phyloP scores from a whole-genome alignment of 2,113 vertebrate genomes.

The Spermophilus dauricus region DNA sequence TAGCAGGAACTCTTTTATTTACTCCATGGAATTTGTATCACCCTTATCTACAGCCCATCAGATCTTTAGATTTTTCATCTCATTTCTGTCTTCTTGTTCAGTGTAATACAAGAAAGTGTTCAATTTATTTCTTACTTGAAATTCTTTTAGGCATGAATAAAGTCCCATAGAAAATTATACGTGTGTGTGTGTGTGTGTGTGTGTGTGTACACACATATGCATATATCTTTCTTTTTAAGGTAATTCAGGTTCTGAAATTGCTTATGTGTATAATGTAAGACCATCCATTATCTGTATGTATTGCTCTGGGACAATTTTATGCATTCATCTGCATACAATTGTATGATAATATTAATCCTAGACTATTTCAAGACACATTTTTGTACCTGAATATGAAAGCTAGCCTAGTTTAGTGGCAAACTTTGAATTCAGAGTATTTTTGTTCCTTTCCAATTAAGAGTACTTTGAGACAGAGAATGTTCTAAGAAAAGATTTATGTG shows the following conservation, averaged over 20 bases:
- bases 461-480: not conserved
- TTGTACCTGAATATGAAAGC: not conserved
- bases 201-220: not conserved
- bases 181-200: not conserved
- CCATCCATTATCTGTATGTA: not conserved
- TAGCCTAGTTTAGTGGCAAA: not conserved
- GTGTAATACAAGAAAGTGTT: too few species aligned
- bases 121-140: not conserved
- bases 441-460: slow-evolving; percentile 6
- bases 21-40: not conserved
- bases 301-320: not conserved
- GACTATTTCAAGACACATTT: slow-evolving; percentile 43
- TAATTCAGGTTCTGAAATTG: slow-evolving; percentile 13
- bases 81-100: too few species aligned
- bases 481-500: not conserved
- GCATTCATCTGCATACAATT: not conserved
- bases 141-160: slow-evolving; percentile 2
- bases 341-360: not conserved
- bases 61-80: not conserved
- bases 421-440: slow-evolving; percentile 33
- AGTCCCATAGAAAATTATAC: not conserved
- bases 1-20: not conserved
- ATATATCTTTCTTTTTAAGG: not conserved
- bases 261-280: slow-evolving; percentile 25
- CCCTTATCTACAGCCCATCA: not conserved